phyloP scores from a whole-genome alignment of 2,113 vertebrate species.

The Eidolon helvum region DNA sequence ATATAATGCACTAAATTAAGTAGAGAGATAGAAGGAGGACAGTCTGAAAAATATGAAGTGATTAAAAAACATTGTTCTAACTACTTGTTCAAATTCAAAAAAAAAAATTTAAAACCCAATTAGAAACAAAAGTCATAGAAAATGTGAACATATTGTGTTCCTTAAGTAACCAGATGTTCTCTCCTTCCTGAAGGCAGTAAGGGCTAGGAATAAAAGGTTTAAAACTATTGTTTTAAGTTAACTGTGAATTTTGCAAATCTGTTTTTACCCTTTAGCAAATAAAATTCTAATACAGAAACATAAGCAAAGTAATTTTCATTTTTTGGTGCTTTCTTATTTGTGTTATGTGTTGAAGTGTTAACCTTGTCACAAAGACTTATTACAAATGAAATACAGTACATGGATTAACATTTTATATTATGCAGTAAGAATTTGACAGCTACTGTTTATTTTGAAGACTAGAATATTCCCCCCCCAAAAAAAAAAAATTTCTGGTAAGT shows the following conservation, averaged over 20 bases:
- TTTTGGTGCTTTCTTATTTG: slow-evolving; percentile 80
- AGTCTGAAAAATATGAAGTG: slow-evolving; percentile 84
- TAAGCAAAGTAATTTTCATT: slow-evolving; percentile 87
- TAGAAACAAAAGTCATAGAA: slow-evolving; percentile 93
- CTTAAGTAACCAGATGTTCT: slow-evolving; percentile 92
- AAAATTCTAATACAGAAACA: slow-evolving; percentile 88
- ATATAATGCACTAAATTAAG: slow-evolving; percentile 75
- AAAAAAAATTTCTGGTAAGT: slow-evolving; percentile 57
- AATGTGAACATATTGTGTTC: slow-evolving; percentile 92
- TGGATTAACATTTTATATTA: slow-evolving; percentile 75
- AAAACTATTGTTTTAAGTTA: slow-evolving; percentile 92
- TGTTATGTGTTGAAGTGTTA: slow-evolving; percentile 78
- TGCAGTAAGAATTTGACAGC: slow-evolving; percentile 75
- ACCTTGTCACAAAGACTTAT: slow-evolving; percentile 85
- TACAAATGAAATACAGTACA: slow-evolving; percentile 77
- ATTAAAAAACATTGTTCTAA: slow-evolving; percentile 87
- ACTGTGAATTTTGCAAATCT: slow-evolving; percentile 90
- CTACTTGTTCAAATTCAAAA: slow-evolving; percentile 83
- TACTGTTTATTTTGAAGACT: slow-evolving; percentile 76
- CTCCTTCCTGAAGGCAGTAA: slow-evolving; percentile 89
- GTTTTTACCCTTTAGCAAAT: slow-evolving; percentile 90
- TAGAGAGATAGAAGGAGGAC: slow-evolving; percentile 73
- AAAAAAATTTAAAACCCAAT: slow-evolving; percentile 87
- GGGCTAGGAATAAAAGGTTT: slow-evolving; percentile 89
- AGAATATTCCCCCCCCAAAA: slow-evolving; percentile 68